These are phyloP conservation scores for Enteromius mattozi DNA, from an alignment of 2,797 vertebrate genomes.

Conservation along the genomic window DNA sequence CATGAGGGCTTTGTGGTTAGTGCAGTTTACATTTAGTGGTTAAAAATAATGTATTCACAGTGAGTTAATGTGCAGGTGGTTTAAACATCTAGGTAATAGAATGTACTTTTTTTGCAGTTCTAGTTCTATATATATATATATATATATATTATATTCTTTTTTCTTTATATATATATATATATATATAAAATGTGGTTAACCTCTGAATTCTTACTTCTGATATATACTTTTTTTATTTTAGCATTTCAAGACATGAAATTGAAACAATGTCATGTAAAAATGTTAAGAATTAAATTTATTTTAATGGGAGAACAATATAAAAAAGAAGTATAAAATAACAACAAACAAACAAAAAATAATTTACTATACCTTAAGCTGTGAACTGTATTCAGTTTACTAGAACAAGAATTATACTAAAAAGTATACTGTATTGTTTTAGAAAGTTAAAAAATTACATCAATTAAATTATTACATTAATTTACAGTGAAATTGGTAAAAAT, in stretches of 20 bases:
- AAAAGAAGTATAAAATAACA: neutral
- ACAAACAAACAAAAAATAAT: neutral
- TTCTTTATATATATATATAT: too few relatives aligned
- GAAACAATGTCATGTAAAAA: neutral
- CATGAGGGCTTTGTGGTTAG: slow-evolving; percentile 24
- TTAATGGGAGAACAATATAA: neutral
- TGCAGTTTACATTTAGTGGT: slow-evolving; percentile 16
- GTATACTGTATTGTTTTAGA: neutral
- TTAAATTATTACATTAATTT: neutral
- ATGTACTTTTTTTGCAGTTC: neutral
- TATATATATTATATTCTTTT: too few relatives aligned
- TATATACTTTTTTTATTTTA: neutral
- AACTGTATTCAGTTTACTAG: neutral
- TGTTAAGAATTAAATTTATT: neutral
- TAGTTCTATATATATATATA: neutral
- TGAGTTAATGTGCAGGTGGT: neutral
- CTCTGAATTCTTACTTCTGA: neutral
- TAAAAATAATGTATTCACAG: slow-evolving; percentile 17
- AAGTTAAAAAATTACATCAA: neutral
- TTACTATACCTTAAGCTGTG: neutral
- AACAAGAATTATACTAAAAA: neutral
- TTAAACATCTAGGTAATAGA: slow-evolving; percentile 21
- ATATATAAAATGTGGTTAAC: neutral
- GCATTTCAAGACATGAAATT: neutral
- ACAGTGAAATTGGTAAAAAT: neutral